Base-by-base conservation (phyloP, 2,888 invertebrate species). In the Thymelicus sylvestris region DNA sequence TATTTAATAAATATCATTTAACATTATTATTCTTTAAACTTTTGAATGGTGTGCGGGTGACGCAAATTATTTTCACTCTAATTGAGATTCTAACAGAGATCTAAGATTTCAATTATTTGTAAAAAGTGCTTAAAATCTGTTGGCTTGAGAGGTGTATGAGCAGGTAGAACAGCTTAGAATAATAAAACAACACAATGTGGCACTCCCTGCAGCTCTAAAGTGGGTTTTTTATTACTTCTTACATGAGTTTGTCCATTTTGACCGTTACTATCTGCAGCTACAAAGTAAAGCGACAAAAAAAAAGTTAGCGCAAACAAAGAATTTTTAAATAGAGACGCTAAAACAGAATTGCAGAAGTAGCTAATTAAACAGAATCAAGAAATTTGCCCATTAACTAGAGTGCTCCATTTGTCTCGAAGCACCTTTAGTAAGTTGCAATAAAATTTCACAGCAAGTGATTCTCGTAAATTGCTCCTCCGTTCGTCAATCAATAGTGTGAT, bases 351-450 rank as follows among this genome's bases (percentile, higher is more conserved):
- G 50, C 48, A 64, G 13, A 31, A 64, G 24, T 50, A 38, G 64
- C 15, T 38, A 64, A 64, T 64, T 64, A 38, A 64, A 50, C 64
- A 64, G 50, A 50, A 64, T 64, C 64, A 50, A 48, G 50, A 50
- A 50, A 48, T 50, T 64, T 31, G 5, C 38, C 48, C 64, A 64
- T 50, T 64, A 64, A 38, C 13, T 64, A 64, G 65, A 65, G 65
- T 52, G 65, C 52, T 65, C 19, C 63, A 44, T 60, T 41, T 38
- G 48, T 63, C 48, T 52, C 65, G 52, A 52, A 65, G 50, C n/a
- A 65, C 15, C 52, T 52, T 63, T 50, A 48, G 31, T 50, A 48
- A 24, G 60, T 15, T 15, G 63, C 48, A 48, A 38, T 24, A 31
- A 48, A 50, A 50, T 48, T 48, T 50, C 63, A n/a, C 38, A 38